phyloP scores from a whole-genome alignment of 2,797 vertebrate genomes.

The Pseudotriccus pelzelni region DNA sequence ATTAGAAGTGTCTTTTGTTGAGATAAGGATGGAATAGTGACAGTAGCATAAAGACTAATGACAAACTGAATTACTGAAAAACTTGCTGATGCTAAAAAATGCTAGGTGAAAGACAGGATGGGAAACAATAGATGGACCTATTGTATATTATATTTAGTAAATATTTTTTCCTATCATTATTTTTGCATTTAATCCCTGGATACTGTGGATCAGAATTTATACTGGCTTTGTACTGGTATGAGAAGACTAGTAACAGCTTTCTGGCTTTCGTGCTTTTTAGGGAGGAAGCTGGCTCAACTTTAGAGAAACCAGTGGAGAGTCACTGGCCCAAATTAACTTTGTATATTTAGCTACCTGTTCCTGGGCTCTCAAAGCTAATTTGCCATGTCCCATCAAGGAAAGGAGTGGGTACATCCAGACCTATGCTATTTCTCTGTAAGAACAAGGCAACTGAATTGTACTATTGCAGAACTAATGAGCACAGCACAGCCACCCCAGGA shows the following conservation, averaged over 20 bases:
- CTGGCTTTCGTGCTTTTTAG: background rate
- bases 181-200: background rate
- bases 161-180: background rate
- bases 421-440: background rate
- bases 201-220: background rate
- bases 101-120: background rate
- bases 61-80: background rate
- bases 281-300: background rate
- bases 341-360: background rate
- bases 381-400: background rate
- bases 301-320: background rate
- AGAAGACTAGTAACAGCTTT: background rate
- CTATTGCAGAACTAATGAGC: background rate
- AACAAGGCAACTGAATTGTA: background rate
- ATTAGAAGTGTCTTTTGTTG: background rate
- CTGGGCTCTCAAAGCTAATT: background rate
- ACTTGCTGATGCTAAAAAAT: background rate
- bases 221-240: background rate
- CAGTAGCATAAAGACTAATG: background rate
- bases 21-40: background rate
- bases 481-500: background rate
- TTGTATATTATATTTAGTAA: background rate
- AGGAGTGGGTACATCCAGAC: background rate
- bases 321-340: background rate
- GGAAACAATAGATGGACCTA: background rate